Base-by-base conservation (phyloP, 1,140 invertebrate species). In the Aphis craccivora region DNA sequence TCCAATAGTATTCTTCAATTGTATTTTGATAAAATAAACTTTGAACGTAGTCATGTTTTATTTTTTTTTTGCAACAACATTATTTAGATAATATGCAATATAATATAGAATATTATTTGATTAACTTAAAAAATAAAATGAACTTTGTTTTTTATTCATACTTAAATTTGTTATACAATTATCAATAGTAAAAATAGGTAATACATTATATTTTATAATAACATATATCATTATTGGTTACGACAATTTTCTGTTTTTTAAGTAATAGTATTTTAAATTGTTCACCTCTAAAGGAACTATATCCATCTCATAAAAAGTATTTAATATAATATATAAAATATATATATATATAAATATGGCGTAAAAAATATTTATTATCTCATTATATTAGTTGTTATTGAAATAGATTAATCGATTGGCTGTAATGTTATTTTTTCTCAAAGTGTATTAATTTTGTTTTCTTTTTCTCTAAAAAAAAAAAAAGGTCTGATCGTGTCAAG, bases 361-460 rank as follows among this genome's bases (percentile, higher is more conserved):
- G 14, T 37, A 37, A 53, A 55, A 30, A 40, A 40, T 25, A 14
- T 89, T 55, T 14, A 3, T 25, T 89, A 35, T 14, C 23, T 51
- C 45, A 88, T 88, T 51, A 89, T 48, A 0, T 89, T 55, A 55
- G 25, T 53, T 84, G 51, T 25, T 89, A 40, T 37, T 37, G 51
- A 89, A 55, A 55, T 55, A 37, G 51, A 89, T 89, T 53, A 40
- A 89, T 89, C 23, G 37, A 89, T 89, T 55, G 22, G 51, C 88
- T 40, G 60, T n/a, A 89, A 89, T 55, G 88, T 51, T 55, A 55
- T 37, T 89, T 89, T 55, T 89, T 35, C 87, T 37, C 22, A 88
- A 18, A 35, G n/a, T 89, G 37, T 89, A 89, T 89, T 87, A 87
- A 87, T 87, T 87, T 48, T 30, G 4, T 45, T 45, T 51, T 51